Conservation (phyloP, 2,888 invertebrate species). For the Epistrophe grossulariae region DNA sequence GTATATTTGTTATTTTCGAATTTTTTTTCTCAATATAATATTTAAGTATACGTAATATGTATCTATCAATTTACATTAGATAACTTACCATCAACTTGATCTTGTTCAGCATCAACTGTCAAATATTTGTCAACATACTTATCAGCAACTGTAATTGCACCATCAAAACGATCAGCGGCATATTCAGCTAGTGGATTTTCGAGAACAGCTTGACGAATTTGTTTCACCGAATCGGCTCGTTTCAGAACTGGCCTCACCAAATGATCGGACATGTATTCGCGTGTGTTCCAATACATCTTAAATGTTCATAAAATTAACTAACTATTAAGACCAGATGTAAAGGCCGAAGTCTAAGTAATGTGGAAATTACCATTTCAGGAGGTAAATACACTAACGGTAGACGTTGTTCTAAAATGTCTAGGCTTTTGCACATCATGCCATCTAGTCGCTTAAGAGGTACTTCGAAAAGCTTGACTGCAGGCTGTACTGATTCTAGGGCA, state of each 20-base stretch:
- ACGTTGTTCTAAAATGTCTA: constrained; percentile 93
- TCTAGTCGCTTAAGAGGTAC: constrained; percentile 90
- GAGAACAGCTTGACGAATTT: constrained; percentile 88
- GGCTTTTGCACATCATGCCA: constrained; percentile 91
- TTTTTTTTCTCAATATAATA: background rate
- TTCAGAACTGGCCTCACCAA: constrained; percentile 89
- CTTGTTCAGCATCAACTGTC: constrained; percentile 86
- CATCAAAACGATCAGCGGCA: constrained; percentile 90
- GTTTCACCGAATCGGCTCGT: constrained; percentile 92
- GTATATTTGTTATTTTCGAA: background rate
- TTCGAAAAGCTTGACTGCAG: constrained; percentile 89
- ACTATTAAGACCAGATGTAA: constrained; percentile 60
- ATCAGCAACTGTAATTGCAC: constrained; percentile 91
- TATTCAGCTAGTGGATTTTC: constrained; percentile 89
- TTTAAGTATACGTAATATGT: too few relatives aligned
- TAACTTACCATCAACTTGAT: constrained; percentile 87
- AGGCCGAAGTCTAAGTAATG: background rate
- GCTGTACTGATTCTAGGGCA: constrained; percentile 90
- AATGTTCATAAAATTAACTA: constrained; percentile 79
- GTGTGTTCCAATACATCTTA: constrained; percentile 92
- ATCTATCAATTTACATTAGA: too few relatives aligned
- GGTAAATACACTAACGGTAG: constrained; percentile 93
- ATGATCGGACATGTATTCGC: constrained; percentile 89
- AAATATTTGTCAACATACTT: constrained; percentile 92
- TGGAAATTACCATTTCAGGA: constrained; percentile 89